Evolutionary conservation across 1,140 invertebrate species (phyloP), one percentile per base, ranked within the genome.

Genomic region (Diachasmimorpha longicaudata): DNA sequence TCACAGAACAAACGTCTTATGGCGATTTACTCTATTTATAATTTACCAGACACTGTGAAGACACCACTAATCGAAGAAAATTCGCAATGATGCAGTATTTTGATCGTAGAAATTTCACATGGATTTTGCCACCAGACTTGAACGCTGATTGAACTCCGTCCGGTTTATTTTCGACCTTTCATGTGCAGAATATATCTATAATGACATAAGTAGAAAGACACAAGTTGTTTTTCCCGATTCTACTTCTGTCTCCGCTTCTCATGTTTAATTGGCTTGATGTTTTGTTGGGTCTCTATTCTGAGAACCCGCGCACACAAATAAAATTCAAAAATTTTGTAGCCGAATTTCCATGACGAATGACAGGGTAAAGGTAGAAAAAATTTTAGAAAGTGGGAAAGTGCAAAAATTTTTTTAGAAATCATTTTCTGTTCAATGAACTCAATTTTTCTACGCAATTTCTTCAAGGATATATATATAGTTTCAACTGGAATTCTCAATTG

Each of bases 111-210:
- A 55, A 19, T 55, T 55, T 55, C 48, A 55, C 48, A n/a, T n/a
- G 58, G 19, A 31, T 63, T 63, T 25, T 8, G 31, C 4, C 2
- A 1, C 23, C 2, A 52, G 19, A 63, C 25, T 13, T 13, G 58
- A 21, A 63, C 58, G 58, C 58, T 23, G 58, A 63, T 25, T 63
- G 58, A 63, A 63, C 19, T 52, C 13, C 19, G 8, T 13, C 23
- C 58, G 58, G 58, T 63, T 63, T 63, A 63, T 63, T 63, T 63
- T 63, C 23, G 58, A 63, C 21, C 58, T 31, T 63, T 63, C 23
- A 52, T 9, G 48, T 16, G 9, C 21, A 14, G 25, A 11, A 63
- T 63, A 25, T 63, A 31, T 25, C 2, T 63, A 63, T 63, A 63
- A 23, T 63, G 19, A 63, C 58, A 63, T 63, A 63, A 63, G 31